Conservation (phyloP, 2,797 vertebrate species). For the Amblyraja radiata region DNA sequence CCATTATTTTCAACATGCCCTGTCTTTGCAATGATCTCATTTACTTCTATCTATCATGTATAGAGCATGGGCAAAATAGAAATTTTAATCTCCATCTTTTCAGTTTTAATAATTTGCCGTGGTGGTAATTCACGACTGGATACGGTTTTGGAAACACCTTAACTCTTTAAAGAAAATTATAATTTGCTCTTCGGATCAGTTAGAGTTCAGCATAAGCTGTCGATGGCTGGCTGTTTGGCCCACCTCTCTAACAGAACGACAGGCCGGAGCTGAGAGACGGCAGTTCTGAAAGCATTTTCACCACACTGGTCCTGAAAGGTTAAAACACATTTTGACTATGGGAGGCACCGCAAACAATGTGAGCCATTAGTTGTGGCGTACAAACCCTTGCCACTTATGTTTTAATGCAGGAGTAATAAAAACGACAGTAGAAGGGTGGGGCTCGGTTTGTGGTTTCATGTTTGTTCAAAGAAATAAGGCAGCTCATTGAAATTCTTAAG, state of each 20-base stretch:
- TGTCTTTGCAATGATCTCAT: neutral
- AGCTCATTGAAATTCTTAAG: constrained; percentile 79
- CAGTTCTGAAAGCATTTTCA: constrained; percentile 54
- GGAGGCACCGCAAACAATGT: constrained; percentile 61
- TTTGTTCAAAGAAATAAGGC: constrained; percentile 76
- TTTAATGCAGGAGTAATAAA: constrained; percentile 56
- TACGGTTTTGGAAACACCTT: neutral
- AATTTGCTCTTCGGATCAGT: neutral
- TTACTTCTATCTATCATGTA: neutral
- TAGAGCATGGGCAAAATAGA: neutral
- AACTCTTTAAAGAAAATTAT: neutral
- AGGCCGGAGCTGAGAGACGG: constrained; percentile 60
- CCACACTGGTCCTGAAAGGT: constrained; percentile 58
- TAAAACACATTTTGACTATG: constrained; percentile 52
- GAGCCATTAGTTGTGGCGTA: constrained; percentile 53
- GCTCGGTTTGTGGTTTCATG: constrained; percentile 57
- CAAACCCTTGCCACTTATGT: constrained; percentile 60
- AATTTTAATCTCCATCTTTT: neutral
- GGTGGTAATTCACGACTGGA: neutral
- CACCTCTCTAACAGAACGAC: constrained; percentile 43
- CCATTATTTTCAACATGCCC: neutral
- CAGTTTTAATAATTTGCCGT: neutral
- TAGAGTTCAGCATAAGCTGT: neutral
- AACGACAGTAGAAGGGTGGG: constrained; percentile 61
- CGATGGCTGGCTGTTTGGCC: constrained; percentile 43